phyloP scores from a whole-genome alignment of 92 coral and sea anemone species.

The Palythoa caribaeorum region DNA sequence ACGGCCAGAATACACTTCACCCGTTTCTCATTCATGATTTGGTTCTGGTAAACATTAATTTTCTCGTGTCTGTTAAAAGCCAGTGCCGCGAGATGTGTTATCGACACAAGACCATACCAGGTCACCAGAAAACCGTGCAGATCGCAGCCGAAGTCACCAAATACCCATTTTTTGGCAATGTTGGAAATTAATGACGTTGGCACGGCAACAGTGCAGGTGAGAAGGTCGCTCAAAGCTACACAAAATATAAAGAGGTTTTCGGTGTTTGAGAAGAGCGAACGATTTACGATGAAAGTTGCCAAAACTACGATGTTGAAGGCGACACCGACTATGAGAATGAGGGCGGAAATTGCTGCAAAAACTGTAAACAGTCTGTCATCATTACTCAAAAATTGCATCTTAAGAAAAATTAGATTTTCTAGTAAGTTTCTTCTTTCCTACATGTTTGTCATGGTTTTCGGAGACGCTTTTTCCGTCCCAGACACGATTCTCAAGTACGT shows the following conservation, averaged over 20 bases:
- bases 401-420: neutral
- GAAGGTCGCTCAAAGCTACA: constrained; percentile 79
- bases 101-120: constrained; percentile 64
- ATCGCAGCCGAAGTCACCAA: constrained; percentile 56
- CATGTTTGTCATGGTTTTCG: neutral
- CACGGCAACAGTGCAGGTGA: constrained; percentile 53
- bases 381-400: neutral
- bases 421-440: neutral
- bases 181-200: constrained; percentile 72
- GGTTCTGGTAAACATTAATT: constrained; percentile 5
- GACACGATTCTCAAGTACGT: no score
- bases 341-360: neutral
- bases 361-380: neutral
- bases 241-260: constrained; percentile 65
- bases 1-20: constrained; percentile 19
- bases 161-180: constrained; percentile 57
- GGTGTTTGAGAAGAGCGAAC: constrained; percentile 46
- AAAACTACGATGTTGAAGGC: constrained; percentile 64
- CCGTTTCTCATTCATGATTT: constrained; percentile 18
- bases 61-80: constrained; percentile 64
- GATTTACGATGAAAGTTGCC: constrained; percentile 55
- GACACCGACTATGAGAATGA: constrained; percentile 20
- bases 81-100: constrained; percentile 76
- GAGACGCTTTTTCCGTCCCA: no score
- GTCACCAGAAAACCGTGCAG: constrained; percentile 71